These are phyloP conservation scores for Sebastes cheni DNA, from an alignment of 2,797 vertebrate species.

Conservation along the genomic window DNA sequence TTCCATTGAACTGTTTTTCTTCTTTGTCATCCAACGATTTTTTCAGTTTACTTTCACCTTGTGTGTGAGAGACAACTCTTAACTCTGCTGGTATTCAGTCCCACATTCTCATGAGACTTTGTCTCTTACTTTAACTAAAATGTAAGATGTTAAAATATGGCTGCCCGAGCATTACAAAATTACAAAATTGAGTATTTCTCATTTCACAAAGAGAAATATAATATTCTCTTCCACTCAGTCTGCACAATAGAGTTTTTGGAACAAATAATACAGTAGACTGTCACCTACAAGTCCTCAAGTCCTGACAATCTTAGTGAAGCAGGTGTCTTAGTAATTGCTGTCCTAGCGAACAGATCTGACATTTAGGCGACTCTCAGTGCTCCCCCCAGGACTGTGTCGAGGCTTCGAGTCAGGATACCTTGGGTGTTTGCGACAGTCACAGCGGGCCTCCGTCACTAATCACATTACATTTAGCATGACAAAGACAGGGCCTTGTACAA, in stretches of 20 bases:
- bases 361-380: slow-evolving; percentile 38
- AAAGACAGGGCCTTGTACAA: slow-evolving; percentile 58
- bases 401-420: slow-evolving; percentile 20
- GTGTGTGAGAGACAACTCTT: not conserved
- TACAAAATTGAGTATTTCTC: not conserved
- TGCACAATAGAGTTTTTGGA: not conserved
- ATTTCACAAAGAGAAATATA: not conserved
- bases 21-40: not conserved
- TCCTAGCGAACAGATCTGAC: slow-evolving; percentile 42
- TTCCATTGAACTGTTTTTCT: not conserved
- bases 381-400: slow-evolving; percentile 20
- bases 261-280: not conserved
- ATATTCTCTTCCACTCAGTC: not conserved
- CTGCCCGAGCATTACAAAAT: not conserved
- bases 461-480: slow-evolving; percentile 58
- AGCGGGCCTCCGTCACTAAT: slow-evolving; percentile 46
- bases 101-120: not conserved
- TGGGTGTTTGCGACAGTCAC: slow-evolving; percentile 23
- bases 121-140: not conserved
- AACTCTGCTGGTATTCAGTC: not conserved
- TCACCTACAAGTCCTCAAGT: not conserved
- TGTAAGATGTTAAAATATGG: not conserved
- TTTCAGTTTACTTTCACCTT: not conserved
- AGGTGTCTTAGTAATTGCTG: slow-evolving; percentile 24
- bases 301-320: slow-evolving; percentile 7